A percentile compares a stretch with the other conserved stretches of the same genome.
Evolutionary conservation across 1,140 invertebrate species (phyloP).

Genomic region (Artemia franciscana): DNA sequence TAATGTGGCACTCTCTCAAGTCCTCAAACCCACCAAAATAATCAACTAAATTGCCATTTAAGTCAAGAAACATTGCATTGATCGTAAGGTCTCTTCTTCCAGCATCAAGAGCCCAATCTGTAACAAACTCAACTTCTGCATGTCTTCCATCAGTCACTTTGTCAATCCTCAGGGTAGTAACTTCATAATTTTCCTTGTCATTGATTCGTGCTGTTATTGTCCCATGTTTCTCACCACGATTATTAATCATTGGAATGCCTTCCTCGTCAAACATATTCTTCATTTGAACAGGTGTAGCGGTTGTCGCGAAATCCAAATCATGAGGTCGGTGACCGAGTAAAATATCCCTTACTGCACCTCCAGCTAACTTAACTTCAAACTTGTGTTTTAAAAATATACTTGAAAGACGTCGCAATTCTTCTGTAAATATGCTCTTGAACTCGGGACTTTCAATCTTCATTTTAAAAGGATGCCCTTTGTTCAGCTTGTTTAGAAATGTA

Average conservation of each 20-base stretch:
- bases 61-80: slow-evolving; percentile 90
- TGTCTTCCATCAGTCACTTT: slow-evolving; percentile 76
- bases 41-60: slow-evolving; percentile 87
- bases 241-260: slow-evolving; percentile 73
- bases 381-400: slow-evolving; percentile 53
- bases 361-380: slow-evolving; percentile 73
- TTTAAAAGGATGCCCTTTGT: slow-evolving; percentile 11
- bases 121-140: slow-evolving; percentile 83
- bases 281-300: slow-evolving; percentile 88
- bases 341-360: slow-evolving; percentile 85
- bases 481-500: too few relatives aligned
- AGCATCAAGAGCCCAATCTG: slow-evolving; percentile 84
- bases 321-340: slow-evolving; percentile 57
- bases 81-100: slow-evolving; percentile 88
- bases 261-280: slow-evolving; percentile 74
- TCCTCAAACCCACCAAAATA: slow-evolving; percentile 91
- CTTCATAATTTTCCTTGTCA: slow-evolving; percentile 77
- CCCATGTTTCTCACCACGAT: slow-evolving; percentile 85
- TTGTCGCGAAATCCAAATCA: slow-evolving; percentile 94
- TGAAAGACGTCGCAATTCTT: slow-evolving; percentile 41
- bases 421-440: slow-evolving; percentile 57
- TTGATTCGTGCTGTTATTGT: slow-evolving; percentile 92
- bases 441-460: slow-evolving; percentile 24
- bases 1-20: slow-evolving; percentile 44
- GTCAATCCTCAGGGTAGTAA: slow-evolving; percentile 80